phyloP scores from a whole-genome alignment of 2,113 vertebrate species.

The Tragulus kanchil region DNA sequence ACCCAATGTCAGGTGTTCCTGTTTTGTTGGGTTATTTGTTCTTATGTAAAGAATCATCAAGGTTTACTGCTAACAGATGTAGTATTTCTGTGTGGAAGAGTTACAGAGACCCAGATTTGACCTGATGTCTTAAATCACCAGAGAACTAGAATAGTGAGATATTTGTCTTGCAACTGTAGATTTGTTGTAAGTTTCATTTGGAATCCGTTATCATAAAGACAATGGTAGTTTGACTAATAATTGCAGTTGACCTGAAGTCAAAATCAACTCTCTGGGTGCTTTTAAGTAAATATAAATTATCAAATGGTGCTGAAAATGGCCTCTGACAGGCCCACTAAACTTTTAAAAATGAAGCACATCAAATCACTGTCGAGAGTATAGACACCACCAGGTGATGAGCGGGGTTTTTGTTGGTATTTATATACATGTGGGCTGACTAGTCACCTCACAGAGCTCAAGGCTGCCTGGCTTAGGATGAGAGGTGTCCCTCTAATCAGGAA shows the following conservation, averaged over 20 bases:
- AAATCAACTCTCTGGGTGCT: slow-evolving; percentile 21
- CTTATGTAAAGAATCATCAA: not conserved
- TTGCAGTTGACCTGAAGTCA: slow-evolving; percentile 37
- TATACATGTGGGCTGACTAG: not conserved
- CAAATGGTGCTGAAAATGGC: slow-evolving; percentile 47
- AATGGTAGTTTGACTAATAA: slow-evolving; percentile 28
- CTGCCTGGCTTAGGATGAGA: not conserved
- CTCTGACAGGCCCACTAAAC: not conserved
- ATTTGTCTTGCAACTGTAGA: not conserved
- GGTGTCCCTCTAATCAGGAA: not conserved
- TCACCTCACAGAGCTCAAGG: not conserved
- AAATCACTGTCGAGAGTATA: not conserved
- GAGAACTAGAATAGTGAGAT: slow-evolving; percentile 46
- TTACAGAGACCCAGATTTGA: not conserved
- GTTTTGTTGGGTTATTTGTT: not conserved
- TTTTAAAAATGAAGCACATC: slow-evolving; percentile 42
- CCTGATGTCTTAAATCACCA: not conserved
- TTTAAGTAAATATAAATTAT: slow-evolving; percentile 57
- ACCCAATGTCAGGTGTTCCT: not conserved
- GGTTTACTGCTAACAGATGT: not conserved
- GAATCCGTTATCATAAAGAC: not conserved
- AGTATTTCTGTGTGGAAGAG: not conserved
- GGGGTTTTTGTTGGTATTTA: not conserved
- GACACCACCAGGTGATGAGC: not conserved
- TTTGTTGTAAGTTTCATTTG: slow-evolving; percentile 27